phyloP scores from a whole-genome alignment of 2,888 invertebrate genomes.

The Microchrysa polita region DNA sequence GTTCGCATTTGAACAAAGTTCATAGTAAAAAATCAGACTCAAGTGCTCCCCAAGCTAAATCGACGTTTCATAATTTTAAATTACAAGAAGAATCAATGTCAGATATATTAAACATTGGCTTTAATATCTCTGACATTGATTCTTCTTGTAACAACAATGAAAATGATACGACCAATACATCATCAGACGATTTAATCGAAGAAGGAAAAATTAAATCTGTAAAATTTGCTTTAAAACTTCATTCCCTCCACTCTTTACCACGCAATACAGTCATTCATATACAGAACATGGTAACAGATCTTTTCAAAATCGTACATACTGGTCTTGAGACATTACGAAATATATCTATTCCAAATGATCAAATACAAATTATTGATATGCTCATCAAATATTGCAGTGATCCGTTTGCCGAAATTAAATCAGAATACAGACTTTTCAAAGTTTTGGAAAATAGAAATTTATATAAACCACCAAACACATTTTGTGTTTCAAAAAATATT shows the following conservation, averaged over 20 bases:
- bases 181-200: neutral
- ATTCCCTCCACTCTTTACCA: neutral
- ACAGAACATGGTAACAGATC: neutral
- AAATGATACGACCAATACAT: too few relatives aligned
- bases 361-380: neutral
- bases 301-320: neutral
- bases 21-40: neutral
- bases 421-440: slow-evolving; percentile 47
- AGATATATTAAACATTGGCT: too few relatives aligned
- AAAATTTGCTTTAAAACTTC: neutral
- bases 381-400: slow-evolving; percentile 35
- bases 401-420: slow-evolving; percentile 45
- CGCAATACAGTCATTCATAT: neutral
- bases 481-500: neutral
- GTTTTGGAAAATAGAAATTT: slow-evolving; percentile 40
- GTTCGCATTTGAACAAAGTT: slow-evolving; percentile 38
- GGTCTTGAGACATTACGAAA: neutral
- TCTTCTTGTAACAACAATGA: too few relatives aligned
- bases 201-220: neutral
- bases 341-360: neutral
- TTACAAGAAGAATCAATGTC: too few relatives aligned
- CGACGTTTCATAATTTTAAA: too few relatives aligned
- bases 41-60: neutral
- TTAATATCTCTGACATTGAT: too few relatives aligned
- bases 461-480: slow-evolving; percentile 29